These are phyloP conservation scores for Autographa pulchrina DNA, from an alignment of 2,888 invertebrate genomes.

Conservation along the genomic window DNA sequence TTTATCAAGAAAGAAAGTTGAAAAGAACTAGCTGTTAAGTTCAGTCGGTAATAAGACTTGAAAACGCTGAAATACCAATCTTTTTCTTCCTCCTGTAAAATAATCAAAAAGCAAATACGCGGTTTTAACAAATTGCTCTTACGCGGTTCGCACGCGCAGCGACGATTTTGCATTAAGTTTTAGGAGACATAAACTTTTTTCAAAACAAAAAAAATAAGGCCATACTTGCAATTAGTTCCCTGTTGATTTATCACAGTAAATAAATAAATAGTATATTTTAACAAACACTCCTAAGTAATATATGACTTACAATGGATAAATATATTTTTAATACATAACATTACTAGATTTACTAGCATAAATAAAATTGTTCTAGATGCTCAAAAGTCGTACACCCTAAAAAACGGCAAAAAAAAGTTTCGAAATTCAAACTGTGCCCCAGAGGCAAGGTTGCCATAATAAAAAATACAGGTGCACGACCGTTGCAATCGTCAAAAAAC, in stretches of 20 bases:
- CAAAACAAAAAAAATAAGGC: conserved; percentile 5
- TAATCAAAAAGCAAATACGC: no score
- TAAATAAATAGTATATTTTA: conserved; percentile 39
- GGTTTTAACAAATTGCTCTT: no score
- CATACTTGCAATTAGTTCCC: conserved; percentile 25
- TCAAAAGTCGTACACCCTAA: conserved; percentile 11
- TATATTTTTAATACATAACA: conserved; percentile 49
- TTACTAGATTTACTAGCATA: conserved; percentile 48
- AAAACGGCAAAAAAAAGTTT: background rate
- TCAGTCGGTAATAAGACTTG: no score
- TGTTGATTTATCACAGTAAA: conserved; percentile 56
- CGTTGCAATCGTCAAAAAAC: conserved; percentile 12
- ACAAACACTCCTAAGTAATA: conserved; percentile 49
- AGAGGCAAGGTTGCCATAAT: background rate
- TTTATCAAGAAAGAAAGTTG: no score
- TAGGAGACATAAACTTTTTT: background rate
- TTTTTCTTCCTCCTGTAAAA: no score
- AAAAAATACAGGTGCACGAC: conserved; percentile 14
- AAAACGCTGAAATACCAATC: no score
- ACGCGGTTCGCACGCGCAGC: no score
- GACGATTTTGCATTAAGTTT: no score
- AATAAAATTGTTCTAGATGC: conserved; percentile 48
- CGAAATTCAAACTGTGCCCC: background rate
- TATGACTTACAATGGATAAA: conserved; percentile 39
- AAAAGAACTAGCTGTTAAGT: no score